Evolutionary conservation across 2,113 vertebrate species (phyloP).

Genomic region (Macquaria ambigua): DNA sequence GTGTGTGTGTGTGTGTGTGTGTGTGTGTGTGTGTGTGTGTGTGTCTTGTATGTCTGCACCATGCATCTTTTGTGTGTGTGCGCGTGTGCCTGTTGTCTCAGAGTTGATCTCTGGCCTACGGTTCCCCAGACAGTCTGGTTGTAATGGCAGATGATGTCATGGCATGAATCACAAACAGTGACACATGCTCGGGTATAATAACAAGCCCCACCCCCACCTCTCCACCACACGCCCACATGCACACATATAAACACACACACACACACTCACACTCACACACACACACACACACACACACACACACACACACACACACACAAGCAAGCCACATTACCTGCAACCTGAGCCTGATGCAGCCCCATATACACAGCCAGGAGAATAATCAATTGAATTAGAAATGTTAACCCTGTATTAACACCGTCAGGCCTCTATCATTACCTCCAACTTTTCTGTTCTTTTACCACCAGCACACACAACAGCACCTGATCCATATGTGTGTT

Average conservation of each 20-base stretch:
- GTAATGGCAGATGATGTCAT: constrained; percentile 86
- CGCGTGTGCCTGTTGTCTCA: constrained; percentile 50
- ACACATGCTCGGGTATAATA: constrained; percentile 81
- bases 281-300: constrained; percentile 34
- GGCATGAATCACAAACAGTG: constrained; percentile 82
- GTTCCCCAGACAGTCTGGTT: constrained; percentile 81
- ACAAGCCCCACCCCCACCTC: constrained; percentile 65
- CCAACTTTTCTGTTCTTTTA: constrained; percentile 27
- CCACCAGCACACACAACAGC: constrained; percentile 24
- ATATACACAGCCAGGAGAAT: constrained; percentile 60
- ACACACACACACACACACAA: constrained; percentile 24
- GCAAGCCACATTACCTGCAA: constrained; percentile 75
- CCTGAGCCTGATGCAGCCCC: constrained; percentile 72
- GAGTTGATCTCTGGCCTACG: constrained; percentile 71
- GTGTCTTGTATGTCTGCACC: constrained; percentile 4
- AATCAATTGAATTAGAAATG: constrained; percentile 79
- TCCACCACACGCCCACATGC: not conserved
- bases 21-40: constrained; percentile 5
- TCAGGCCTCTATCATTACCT: constrained; percentile 50
- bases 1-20: not conserved
- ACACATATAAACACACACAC: too few species aligned
- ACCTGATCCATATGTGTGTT: constrained; percentile 34
- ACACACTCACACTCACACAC: constrained; percentile 6
- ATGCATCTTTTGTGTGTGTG: not conserved
- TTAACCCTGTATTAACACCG: constrained; percentile 73